Base-by-base conservation (phyloP, 1,140 invertebrate genomes). In the Prorops nasuta region DNA sequence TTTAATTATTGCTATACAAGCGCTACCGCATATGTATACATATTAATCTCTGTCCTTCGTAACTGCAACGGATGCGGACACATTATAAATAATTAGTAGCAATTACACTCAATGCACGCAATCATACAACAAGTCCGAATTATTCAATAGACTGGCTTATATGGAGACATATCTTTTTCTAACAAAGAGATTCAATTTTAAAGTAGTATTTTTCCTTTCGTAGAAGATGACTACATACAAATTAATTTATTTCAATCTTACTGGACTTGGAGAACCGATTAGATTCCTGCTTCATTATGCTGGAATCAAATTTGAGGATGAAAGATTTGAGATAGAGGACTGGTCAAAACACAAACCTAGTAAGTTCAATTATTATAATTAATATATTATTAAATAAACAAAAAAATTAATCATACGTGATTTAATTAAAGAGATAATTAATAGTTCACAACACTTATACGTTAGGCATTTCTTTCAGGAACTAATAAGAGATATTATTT, bases 241-340 rank as follows among this genome's bases (percentile, higher is more conserved):
- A 50, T 53, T 85, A 4, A 75, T 69, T 1, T 86, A 86, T 56
- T 85, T 84, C 64, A 72, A 79, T 32, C 40, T 81, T 20, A 78
- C 77, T 47, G 85, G 82, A 4, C 70, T 84, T n/a, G 85, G 66
- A 2, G 84, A 87, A 58, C 71, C 83, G 0, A 77, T 84, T 20
- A 74, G 86, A 3, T 78, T 77, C 20, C 39, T 87, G 6, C 66
- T 86, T 3, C 70, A 66, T 3, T 81, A 85, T 48, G 74, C 77
- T 9, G 79, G 76, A 7, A 66, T 82, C 14, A 71, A 78, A 2
- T 87, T 82, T 63, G 81, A 85, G 39, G 86, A 88, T 57, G 53
- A 71, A 2, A 71, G 80, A 14, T 48, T 81, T 22, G 54, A 44
- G 14, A 39, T 44, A 3, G 71, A 74, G 2, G 65, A 77, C 3